phyloP scores from a whole-genome alignment of 2,113 vertebrate species.

The Chunga burmeisteri region DNA sequence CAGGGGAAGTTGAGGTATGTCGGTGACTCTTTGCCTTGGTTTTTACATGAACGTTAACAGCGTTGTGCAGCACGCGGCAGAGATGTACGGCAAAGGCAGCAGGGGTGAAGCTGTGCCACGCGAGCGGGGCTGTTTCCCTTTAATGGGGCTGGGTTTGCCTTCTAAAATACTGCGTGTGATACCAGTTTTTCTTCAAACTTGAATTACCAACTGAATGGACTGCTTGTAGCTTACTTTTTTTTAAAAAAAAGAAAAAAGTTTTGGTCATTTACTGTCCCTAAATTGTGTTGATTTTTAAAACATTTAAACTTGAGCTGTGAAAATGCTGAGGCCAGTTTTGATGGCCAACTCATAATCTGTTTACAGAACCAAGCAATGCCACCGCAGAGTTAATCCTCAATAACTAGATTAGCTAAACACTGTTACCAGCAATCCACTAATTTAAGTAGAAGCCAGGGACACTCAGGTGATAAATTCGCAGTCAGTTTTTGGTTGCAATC shows the following conservation, averaged over 20 bases:
- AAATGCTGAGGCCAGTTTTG: background rate
- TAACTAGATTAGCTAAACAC: background rate
- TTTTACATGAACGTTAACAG: accelerated
- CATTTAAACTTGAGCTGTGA: background rate
- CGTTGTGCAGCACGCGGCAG: background rate
- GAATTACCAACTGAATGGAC: background rate
- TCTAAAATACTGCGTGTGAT: background rate
- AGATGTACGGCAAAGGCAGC: background rate
- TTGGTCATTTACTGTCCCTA: background rate
- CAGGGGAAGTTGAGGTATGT: constrained; percentile 92
- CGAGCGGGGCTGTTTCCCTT: background rate
- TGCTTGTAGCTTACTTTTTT: background rate
- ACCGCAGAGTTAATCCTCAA: background rate
- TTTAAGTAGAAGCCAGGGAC: background rate
- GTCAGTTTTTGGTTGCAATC: background rate
- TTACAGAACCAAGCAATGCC: background rate
- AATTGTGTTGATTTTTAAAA: background rate
- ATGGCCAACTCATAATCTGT: background rate
- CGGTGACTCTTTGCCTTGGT: background rate
- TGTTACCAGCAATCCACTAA: background rate
- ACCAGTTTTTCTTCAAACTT: background rate
- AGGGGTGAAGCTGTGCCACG: background rate
- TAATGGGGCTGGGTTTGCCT: background rate
- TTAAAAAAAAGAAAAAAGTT: background rate
- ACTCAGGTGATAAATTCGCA: background rate